phyloP scores from a whole-genome alignment of 2,888 invertebrate species.

The Deladenus siricidicola region DNA sequence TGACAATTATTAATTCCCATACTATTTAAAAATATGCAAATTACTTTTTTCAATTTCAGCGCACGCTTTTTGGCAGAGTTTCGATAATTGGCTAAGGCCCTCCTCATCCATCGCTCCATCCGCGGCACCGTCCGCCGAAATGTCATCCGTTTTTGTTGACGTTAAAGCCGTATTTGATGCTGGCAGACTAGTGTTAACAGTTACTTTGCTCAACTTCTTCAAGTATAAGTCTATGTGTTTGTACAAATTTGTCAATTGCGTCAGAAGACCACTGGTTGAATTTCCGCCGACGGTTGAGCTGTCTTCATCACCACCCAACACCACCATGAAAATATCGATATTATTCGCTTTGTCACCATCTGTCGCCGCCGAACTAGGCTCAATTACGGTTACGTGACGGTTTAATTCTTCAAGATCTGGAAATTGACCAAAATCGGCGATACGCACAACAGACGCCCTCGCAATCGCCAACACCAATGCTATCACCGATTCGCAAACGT shows the following conservation, averaged over 20 bases:
- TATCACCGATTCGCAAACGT: conserved; percentile 11
- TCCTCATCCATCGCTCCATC: neutral
- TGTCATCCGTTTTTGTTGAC: no score
- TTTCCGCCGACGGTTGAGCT: neutral
- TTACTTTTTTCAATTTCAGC: neutral
- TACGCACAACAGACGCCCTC: no score
- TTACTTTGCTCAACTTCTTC: conserved; percentile 6
- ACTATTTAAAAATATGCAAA: no score
- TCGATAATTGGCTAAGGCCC: neutral
- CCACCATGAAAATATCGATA: no score
- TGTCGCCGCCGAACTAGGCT: conserved; percentile 7
- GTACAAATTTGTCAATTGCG: conserved; percentile 1
- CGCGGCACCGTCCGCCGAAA: neutral
- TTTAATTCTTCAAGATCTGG: no score
- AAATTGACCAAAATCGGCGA: no score
- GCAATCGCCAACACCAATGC: conserved; percentile 7
- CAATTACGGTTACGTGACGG: neutral
- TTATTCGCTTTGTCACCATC: no score
- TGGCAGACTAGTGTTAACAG: neutral
- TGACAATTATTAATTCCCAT: no score
- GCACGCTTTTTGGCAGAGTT: neutral
- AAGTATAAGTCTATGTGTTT: conserved; percentile 17
- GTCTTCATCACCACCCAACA: no score
- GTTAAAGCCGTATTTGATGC: no score
- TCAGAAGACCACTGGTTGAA: no score